Percentiles rank a stretch among this genome's conserved stretches.
These are phyloP conservation scores for Cenopis cana DNA, from an alignment of 2,888 invertebrate species.

Conservation along the genomic window DNA sequence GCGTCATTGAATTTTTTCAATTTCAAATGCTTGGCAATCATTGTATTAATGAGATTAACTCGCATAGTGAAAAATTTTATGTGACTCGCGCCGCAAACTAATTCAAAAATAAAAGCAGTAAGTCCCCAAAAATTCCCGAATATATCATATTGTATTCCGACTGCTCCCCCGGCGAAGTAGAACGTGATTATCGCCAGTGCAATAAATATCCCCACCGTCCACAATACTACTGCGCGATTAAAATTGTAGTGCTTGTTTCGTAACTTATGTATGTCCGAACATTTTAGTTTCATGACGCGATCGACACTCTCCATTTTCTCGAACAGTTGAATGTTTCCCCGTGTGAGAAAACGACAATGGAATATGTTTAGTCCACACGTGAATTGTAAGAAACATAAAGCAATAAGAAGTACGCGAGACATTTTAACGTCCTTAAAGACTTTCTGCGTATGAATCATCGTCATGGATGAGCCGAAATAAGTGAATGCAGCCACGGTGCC, in stretches of 20 bases:
- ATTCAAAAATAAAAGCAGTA: conserved; percentile 23
- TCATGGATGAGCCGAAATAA: background rate
- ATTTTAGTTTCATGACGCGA: conserved; percentile 13
- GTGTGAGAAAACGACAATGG: conserved; percentile 12
- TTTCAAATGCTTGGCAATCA: conserved; percentile 61
- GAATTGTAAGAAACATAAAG: background rate
- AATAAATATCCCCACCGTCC: background rate
- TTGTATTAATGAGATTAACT: conserved; percentile 61
- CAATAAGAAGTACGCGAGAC: background rate
- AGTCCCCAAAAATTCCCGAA: background rate
- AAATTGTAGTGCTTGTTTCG: conserved; percentile 13
- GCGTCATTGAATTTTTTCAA: background rate
- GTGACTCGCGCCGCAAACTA: conserved; percentile 58
- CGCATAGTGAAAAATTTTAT: conserved; percentile 60
- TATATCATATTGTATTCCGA: conserved; percentile 12
- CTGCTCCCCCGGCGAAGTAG: background rate
- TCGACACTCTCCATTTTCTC: conserved; percentile 21
- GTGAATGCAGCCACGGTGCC: conserved; percentile 10
- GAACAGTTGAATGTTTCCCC: conserved; percentile 25
- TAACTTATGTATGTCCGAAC: background rate
- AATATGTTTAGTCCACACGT: background rate
- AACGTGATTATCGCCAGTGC: conserved; percentile 14
- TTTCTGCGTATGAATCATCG: background rate
- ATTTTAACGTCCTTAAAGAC: background rate
- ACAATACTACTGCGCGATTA: background rate